Evolutionary conservation across 2,888 invertebrate species (phyloP).

Genomic region (Ganaspis brasiliensis): DNA sequence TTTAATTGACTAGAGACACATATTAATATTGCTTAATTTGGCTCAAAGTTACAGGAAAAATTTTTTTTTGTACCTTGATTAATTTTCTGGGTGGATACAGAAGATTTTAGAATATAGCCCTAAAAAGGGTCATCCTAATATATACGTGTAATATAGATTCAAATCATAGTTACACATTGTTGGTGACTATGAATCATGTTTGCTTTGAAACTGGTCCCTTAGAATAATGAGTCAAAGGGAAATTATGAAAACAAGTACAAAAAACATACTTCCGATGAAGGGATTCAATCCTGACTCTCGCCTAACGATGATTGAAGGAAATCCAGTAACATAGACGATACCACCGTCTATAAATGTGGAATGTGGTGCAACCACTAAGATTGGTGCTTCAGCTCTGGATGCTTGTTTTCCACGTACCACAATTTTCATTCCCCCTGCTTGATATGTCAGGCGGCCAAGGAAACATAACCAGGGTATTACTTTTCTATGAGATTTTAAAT

Average conservation of each 20-base stretch:
- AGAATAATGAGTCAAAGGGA: not conserved
- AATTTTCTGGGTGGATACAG: no score
- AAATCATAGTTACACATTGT: no score
- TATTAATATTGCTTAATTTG: no score
- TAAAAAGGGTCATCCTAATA: no score
- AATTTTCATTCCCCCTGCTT: conserved; percentile 90
- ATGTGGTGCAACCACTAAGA: conserved; percentile 93
- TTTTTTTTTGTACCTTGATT: no score
- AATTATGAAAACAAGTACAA: not conserved
- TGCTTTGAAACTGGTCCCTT: no score
- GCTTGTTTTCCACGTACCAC: conserved; percentile 89
- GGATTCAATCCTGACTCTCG: conserved; percentile 90
- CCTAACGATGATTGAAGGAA: conserved; percentile 92
- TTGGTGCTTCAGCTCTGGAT: conserved; percentile 89
- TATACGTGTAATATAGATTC: no score
- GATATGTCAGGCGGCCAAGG: conserved; percentile 88
- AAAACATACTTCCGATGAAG: conserved; percentile 92
- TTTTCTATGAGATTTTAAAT: conserved; percentile 73
- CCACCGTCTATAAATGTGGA: conserved; percentile 94
- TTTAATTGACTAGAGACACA: no score
- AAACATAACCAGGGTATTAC: conserved; percentile 86
- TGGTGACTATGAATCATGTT: no score
- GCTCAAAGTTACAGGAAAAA: no score
- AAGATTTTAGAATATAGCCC: no score
- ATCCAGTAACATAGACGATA: conserved; percentile 90